These are phyloP conservation scores for Tragelaphus oryx DNA, from an alignment of 2,797 vertebrate species.

Conservation along the genomic window DNA sequence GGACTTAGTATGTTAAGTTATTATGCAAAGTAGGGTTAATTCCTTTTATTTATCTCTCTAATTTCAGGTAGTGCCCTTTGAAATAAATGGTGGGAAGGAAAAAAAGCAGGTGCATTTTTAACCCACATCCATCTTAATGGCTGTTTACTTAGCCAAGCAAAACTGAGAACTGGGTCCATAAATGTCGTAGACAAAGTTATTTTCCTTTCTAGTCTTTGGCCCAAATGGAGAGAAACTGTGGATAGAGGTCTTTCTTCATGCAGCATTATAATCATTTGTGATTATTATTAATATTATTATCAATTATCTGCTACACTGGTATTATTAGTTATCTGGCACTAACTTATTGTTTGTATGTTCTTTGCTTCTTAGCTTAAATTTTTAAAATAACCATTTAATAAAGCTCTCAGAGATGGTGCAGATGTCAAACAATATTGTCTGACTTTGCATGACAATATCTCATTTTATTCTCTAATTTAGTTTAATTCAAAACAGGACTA, in stretches of 20 bases:
- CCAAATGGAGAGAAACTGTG: neutral
- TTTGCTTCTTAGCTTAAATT: constrained; percentile 48
- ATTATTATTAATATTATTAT: neutral
- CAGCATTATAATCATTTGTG: neutral
- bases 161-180: neutral
- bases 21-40: constrained; percentile 23
- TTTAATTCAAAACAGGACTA: constrained; percentile 72
- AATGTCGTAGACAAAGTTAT: neutral
- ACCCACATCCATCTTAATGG: neutral
- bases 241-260: neutral
- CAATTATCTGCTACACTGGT: neutral
- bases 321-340: neutral
- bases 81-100: neutral
- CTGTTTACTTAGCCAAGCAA: neutral
- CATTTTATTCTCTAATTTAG: constrained; percentile 72
- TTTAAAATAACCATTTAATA: constrained; percentile 41
- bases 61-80: neutral
- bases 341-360: constrained; percentile 32
- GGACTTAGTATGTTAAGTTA: neutral
- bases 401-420: constrained; percentile 56
- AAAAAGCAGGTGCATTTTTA: neutral
- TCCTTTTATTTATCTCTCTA: constrained; percentile 7
- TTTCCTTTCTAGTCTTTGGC: neutral
- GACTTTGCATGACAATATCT: constrained; percentile 76
- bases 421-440: constrained; percentile 71